Base-by-base conservation (phyloP, 2,888 invertebrate species). In the Cyclophora punctaria region DNA sequence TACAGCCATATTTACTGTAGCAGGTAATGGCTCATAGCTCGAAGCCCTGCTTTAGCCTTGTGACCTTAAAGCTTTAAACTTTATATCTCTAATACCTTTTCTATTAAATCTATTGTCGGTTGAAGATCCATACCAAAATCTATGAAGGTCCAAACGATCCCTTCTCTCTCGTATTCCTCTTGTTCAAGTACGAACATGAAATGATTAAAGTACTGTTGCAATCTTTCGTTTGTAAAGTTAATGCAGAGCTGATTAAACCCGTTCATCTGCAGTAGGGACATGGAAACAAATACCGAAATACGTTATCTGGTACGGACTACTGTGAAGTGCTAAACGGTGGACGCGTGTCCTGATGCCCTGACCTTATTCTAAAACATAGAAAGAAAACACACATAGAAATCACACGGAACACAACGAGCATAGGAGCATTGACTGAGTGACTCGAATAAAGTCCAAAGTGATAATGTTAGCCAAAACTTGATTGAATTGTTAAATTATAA, bases 191-290 rank as follows among this genome's bases (percentile, higher is more conserved):
- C 93, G 90, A 97, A 97, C 97, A 97, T 97, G 91, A 96, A 93
- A 84, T 97, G 96, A 89, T 97, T 97, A 93, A 97, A 97, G 91
- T 95, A 97, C 82, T 97, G 97, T 89, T 97, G 97, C 70, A 97
- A 92, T 87, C 96, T 95, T 90, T 97, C 97, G 86, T 97, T 97
- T 75, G 96, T 96, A 91, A 96, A 97, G 91, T 97, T 97, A 92
- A 97, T 96, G 91, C 97, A 97, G 79, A 97, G 92, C 89, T 97
- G 97, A 90, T 97, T 96, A 91, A 97, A 97, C 79, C 96, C 94
- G 91, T 97, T 97, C 91, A 91, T 94, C 96, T 96, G 92, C 70
- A 67, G 69, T 60, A 34, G 44, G 33, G 44, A 69, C 66, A 71
- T 67, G 66, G 52, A 80, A 80, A 78, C 74, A 64, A 78, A 51